Conservation (phyloP, 2,888 invertebrate species). For the Lottia scabra region DNA sequence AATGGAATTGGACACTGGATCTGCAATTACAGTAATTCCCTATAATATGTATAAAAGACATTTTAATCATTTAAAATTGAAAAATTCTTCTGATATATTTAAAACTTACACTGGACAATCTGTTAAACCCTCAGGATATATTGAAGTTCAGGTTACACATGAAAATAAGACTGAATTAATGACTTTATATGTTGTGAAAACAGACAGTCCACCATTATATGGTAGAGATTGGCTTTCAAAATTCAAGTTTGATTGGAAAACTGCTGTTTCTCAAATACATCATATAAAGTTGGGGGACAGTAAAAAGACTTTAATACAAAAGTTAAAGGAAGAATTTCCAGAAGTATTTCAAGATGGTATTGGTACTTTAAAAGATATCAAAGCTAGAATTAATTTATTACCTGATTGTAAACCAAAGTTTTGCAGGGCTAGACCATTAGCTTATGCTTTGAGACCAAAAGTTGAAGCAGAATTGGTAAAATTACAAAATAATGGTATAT, state of each 20-base stretch:
- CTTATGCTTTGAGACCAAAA: slow-evolving; percentile 25
- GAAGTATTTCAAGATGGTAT: neutral
- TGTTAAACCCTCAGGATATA: neutral
- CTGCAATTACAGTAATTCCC: neutral
- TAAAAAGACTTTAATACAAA: neutral
- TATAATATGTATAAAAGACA: neutral
- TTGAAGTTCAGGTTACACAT: no score
- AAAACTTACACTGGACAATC: no score
- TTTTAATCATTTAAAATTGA: no score
- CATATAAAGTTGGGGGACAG: neutral
- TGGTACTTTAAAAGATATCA: slow-evolving; percentile 5
- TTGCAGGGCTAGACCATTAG: slow-evolving; percentile 36
- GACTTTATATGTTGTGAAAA: no score
- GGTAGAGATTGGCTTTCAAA: neutral
- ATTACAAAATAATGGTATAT: slow-evolving; percentile 10
- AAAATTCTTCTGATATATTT: no score
- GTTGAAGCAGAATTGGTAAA: slow-evolving; percentile 20
- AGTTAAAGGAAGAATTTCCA: neutral
- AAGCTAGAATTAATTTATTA: no score
- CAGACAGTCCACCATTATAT: neutral
- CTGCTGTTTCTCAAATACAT: neutral
- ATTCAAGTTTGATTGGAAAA: no score
- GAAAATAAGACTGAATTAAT: no score
- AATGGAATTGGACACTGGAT: neutral
- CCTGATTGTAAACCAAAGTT: slow-evolving; percentile 28